Evolutionary conservation across 2,797 vertebrate species (phyloP), one percentile per base, ranked within the genome.

Genomic region (Austrolebias charrua): DNA sequence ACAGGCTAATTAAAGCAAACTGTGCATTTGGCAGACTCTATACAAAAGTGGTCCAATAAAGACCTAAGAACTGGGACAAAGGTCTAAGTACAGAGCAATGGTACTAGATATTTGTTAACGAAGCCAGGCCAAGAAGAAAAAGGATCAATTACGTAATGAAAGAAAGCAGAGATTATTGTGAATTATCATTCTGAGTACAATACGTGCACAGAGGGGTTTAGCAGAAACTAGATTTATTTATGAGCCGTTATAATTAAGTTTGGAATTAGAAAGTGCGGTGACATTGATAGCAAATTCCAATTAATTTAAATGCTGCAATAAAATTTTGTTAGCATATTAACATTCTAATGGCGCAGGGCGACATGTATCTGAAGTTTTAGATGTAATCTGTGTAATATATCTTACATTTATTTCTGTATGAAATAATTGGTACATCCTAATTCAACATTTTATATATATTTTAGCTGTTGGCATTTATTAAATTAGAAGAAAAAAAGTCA

Each of bases 151-250:
- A 47, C 2, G 10, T 35, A 35, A 58, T 48, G 18, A 42, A 15
- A 43, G 31, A 60, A 24, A 2, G 10, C 9, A 8, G 15, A 46
- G 4, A 44, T 45, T 31, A 29, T 31, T 5, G 45, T 54, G 38
- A 51, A 71, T 71, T 20, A 38, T 3, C 7, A 50, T 55, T 58
- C 33, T 44, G 13, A 13, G 31, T 46, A 42, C 19, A 60, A n/a
- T 46, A 44, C 28, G 40, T 35, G 4, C 12, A 59, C 18, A 54
- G 52, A 29, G 13, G 52, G 14, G 40, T 62, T 38, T 54, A 50
- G 45, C 19, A 42, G 16, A 53, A 63, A 48, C 50, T 4, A 47
- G 33, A 56, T 56, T 56, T 24, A 6, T 60, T 60, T 60, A 54
- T 44, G 35, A 28, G 48, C 43, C 18, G 16, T 15, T n/a, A 50